These are phyloP conservation scores for Rhyacophila brunnea DNA, from an alignment of 1,140 invertebrate species.

Conservation along the genomic window DNA sequence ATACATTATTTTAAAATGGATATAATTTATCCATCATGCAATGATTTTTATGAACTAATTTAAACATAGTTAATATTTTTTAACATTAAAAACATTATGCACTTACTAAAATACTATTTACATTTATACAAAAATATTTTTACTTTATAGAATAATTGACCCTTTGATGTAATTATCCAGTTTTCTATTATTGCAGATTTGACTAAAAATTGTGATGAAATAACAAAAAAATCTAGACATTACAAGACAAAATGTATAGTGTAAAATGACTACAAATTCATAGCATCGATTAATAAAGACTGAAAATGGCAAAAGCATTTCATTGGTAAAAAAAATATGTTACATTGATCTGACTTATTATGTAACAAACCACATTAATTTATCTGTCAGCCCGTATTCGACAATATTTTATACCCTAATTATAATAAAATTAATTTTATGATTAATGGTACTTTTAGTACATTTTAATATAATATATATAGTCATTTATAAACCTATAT, in stretches of 20 bases:
- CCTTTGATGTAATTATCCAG: slow-evolving; percentile 2
- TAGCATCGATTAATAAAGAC: not conserved
- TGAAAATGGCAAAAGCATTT: slow-evolving; percentile 1
- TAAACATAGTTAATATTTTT: slow-evolving; percentile 6
- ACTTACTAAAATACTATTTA: slow-evolving; percentile 5
- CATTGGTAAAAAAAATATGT: not conserved
- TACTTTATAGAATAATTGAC: slow-evolving; percentile 20
- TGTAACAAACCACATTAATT: no score
- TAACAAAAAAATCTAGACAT: not conserved
- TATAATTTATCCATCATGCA: not conserved
- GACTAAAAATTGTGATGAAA: no score
- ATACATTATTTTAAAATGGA: not conserved
- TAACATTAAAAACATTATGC: not conserved
- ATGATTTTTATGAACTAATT: slow-evolving; percentile 1
- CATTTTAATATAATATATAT: no score
- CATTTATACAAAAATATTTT: slow-evolving; percentile 22
- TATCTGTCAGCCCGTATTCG: no score
- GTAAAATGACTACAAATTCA: slow-evolving; percentile 2
- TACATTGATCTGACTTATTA: no score
- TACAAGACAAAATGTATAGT: not conserved
- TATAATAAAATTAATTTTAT: no score
- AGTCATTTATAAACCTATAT: no score
- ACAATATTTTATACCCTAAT: no score
- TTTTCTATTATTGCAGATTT: no score
- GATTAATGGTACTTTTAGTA: no score